Base-by-base conservation (phyloP, 2,113 vertebrate genomes). In the Sporophila hypoxantha region DNA sequence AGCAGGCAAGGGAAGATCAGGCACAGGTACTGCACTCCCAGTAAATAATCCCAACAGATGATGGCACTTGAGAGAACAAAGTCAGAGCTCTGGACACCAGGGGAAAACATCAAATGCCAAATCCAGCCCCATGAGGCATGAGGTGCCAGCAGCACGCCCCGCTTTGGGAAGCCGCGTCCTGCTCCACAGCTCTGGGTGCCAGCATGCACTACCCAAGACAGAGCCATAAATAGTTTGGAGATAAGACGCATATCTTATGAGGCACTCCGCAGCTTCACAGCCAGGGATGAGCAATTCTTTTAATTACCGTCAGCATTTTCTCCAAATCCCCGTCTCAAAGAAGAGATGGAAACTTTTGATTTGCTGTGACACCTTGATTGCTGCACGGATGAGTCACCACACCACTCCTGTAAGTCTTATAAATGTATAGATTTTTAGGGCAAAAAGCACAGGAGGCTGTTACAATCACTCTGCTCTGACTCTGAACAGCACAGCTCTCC, bases 341-440 rank as follows among this genome's bases (percentile, higher is more conserved):
- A 57, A 89, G 77, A 42, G 82, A 82, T 62, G 67, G 82, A 83
- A 93, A 90, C 90, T 93, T 93, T 62, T 88, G 88, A 91, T 94
- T 93, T 92, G 83, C 88, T 78, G 59, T 88, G 93, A 92, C 93
- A 95, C 92, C 93, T 95, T 78, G 90, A 94, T 69, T 94, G 83
- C 80, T 0, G 23, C 21, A 70, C 1, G 25, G 75, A 74, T 95
- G 92, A 93, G 70, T 91, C 93, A 93, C 80, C 27, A 47, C 76
- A 55, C 29, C 64, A 9, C 61, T 84, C 21, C 75, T 73, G 56
- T 32, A 76, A 87, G 42, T 73, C 60, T 74, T 49, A 90, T 0
- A 1, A 66, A 92, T 84, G 61, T 68, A 88, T 27, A 75, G 76
- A 88, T 82, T 88, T 93, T 86, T 81, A 86, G 88, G 74, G 62